phyloP scores from a whole-genome alignment of 2,113 vertebrate genomes.

The Chaenocephalus aceratus region DNA sequence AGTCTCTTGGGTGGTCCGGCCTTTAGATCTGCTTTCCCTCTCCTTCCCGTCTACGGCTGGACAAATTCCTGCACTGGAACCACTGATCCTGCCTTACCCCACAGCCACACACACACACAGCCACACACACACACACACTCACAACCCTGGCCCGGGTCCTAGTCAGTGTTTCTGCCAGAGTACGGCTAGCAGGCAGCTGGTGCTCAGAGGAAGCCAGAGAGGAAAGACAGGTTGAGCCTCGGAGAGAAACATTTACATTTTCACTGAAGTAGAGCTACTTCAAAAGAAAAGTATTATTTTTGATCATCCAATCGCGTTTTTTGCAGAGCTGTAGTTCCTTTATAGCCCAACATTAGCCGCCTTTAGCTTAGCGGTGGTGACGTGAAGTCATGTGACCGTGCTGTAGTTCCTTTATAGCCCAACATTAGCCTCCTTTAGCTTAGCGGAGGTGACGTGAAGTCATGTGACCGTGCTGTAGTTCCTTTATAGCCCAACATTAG shows the following conservation, averaged over 20 bases:
- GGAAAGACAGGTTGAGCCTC: slow-evolving; percentile 30
- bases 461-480: no score
- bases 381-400: no score
- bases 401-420: no score
- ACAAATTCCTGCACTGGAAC: slow-evolving; percentile 53
- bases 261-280: background rate
- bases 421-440: no score
- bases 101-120: slow-evolving; percentile 5
- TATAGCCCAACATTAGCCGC: no score
- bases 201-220: slow-evolving; percentile 43
- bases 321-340: no score
- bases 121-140: slow-evolving; percentile 14
- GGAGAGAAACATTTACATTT: slow-evolving; percentile 37
- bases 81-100: slow-evolving; percentile 33
- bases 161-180: slow-evolving; percentile 47
- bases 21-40: slow-evolving; percentile 44
- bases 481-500: no score
- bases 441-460: no score
- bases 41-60: slow-evolving; percentile 10
- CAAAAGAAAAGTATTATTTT: no score
- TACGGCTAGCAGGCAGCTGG: slow-evolving; percentile 65
- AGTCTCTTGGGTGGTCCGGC: slow-evolving; percentile 68
- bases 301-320: no score
- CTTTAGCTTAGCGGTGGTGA: no score
- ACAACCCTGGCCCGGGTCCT: slow-evolving; percentile 48